Evolutionary conservation across 2,113 vertebrate species (phyloP).

Genomic region (Cichladusa arquata): DNA sequence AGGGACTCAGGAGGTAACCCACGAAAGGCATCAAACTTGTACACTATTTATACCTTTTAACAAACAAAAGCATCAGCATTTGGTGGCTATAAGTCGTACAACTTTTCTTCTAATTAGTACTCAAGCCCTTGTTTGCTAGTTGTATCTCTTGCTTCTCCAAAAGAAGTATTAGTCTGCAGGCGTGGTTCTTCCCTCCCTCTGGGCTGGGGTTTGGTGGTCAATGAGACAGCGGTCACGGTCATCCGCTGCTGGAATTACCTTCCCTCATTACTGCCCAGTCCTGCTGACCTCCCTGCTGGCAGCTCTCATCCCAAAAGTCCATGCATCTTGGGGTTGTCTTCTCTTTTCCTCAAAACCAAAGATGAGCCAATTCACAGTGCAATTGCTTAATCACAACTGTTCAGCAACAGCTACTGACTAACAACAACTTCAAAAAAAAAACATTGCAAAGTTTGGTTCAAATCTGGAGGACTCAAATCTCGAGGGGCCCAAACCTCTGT

Average conservation of each 20-base stretch:
- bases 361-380: neutral
- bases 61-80: neutral
- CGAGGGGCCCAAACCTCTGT: accelerated
- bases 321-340: neutral
- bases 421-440: neutral
- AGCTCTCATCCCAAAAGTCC: neutral
- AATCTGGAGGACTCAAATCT: neutral
- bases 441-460: neutral
- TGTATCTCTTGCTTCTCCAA: neutral
- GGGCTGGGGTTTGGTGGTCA: neutral
- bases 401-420: neutral
- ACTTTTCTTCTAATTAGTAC: neutral
- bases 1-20: too few relatives aligned
- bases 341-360: neutral
- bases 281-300: neutral
- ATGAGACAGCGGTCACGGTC: accelerated
- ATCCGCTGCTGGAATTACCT: neutral
- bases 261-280: neutral
- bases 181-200: accelerated
- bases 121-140: neutral
- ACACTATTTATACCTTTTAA: neutral
- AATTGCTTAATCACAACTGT: neutral
- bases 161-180: neutral
- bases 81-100: neutral
- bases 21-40: too few relatives aligned